Evolutionary conservation across 2,113 vertebrate genomes (phyloP), one percentile per base, ranked within the genome.

Genomic region (Caranx ignobilis): DNA sequence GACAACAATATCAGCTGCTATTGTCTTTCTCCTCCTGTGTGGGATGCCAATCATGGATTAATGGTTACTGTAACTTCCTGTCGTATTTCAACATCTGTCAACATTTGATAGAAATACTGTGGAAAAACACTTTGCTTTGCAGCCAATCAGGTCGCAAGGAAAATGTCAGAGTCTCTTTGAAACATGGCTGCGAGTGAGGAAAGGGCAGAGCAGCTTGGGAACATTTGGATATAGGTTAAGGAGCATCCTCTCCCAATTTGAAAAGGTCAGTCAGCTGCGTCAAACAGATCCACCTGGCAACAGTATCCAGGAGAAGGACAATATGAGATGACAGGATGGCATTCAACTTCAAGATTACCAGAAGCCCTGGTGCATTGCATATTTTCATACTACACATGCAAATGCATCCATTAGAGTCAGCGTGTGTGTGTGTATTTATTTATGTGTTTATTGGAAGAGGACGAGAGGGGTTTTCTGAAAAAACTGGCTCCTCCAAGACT

Each of bases 401-500:
- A 31, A 57, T 9, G 2, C n/a, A 57, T 12, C 15, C 26, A 54
- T 70, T 43, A 66, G 34, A n/a, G 18, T 57, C 31, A 21, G 19
- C n/a, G n/a, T 26, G 26, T 35, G 34, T 64, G 15, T 34, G 18
- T 45, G 43, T 8, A 16, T 26, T 2, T 6, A 41, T 68, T 10
- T 71, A 3, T 82, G 55, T 32, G 15, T 70, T 26, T 48, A 45
- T 47, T 32, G 2, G 32, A 37, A 31, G 39, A 63, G 55, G 32
- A n/a, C 8, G 50, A 57, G 43, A 1, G 56, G 80, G 45, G 47
- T 50, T 64, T 83, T 65, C 35, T 39, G 19, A 52, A 63, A 37
- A 80, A 88, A 71, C 68, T 82, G 88, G 82, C 84, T 79, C 83
- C 66, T 68, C 88, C 68, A 63, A 86, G 73, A 89, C 84, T 90